A percentile compares a stretch with the other conserved stretches of the same genome.
These are phyloP conservation scores for Gallinago media DNA, from an alignment of 2,113 vertebrate species.

Conservation along the genomic window DNA sequence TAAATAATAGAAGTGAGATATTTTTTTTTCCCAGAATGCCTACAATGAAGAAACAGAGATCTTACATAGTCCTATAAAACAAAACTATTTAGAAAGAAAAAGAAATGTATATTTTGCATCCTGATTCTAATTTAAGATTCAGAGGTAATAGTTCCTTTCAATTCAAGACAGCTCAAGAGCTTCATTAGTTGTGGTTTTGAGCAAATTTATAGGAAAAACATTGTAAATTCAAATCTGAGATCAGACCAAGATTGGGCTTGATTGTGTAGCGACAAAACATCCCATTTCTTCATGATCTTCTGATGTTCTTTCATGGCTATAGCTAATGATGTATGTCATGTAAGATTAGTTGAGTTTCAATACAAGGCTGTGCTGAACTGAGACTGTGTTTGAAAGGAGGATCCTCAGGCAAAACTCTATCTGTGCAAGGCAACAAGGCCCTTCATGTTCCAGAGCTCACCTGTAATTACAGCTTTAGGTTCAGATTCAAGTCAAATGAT, in stretches of 20 bases:
- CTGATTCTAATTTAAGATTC: neutral
- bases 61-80: neutral
- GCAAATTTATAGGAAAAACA: neutral
- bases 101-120: neutral
- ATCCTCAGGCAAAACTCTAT: neutral
- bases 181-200: neutral
- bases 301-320: neutral
- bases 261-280: neutral
- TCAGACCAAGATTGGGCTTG: neutral
- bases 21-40: neutral
- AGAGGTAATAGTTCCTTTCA: neutral
- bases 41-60: neutral
- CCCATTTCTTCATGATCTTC: neutral
- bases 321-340: neutral
- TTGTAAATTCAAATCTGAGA: neutral
- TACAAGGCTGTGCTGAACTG: neutral
- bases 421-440: neutral
- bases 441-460: neutral
- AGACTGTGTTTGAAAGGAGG: neutral
- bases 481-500: neutral
- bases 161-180: neutral
- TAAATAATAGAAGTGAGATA: neutral
- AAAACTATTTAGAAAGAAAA: neutral
- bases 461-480: neutral
- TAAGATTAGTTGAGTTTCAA: neutral